A percentile compares a stretch with the other conserved stretches of the same genome.
Evolutionary conservation across 2,888 invertebrate species (phyloP).

Genomic region (Ormia ochracea): DNA sequence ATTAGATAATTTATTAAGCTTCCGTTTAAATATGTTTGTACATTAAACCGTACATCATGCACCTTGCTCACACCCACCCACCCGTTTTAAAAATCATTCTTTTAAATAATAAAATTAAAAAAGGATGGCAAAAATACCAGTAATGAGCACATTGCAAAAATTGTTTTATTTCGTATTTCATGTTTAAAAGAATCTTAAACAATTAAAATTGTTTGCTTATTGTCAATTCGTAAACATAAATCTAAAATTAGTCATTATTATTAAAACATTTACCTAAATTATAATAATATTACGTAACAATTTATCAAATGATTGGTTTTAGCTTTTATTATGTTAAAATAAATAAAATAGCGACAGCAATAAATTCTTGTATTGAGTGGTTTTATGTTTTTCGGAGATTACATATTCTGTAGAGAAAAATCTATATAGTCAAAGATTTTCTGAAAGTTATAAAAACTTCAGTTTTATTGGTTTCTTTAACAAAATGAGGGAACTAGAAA

Average conservation of each 20-base stretch:
- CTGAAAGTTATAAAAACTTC: too few species aligned
- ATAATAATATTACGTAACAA: constrained; percentile 1
- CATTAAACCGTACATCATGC: background rate
- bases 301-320: constrained; percentile 17
- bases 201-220: constrained; percentile 26
- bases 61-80: background rate
- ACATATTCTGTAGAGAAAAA: too few species aligned
- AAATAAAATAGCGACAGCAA: too few species aligned
- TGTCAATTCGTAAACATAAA: background rate
- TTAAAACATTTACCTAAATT: constrained; percentile 22
- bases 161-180: background rate
- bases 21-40: constrained; percentile 19
- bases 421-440: too few species aligned
- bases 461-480: too few species aligned
- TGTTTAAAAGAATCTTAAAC: constrained; percentile 11
- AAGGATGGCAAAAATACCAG: background rate
- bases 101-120: background rate
- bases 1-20: constrained; percentile 17
- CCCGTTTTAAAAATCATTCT: background rate
- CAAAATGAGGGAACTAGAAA: too few species aligned
- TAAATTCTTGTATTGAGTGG: too few species aligned
- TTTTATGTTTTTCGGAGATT: too few species aligned
- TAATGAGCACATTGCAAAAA: background rate
- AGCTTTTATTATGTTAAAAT: too few species aligned
- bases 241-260: constrained; percentile 10